phyloP scores from a whole-genome alignment of 2,797 vertebrate genomes.

The Myotis planiceps region DNA sequence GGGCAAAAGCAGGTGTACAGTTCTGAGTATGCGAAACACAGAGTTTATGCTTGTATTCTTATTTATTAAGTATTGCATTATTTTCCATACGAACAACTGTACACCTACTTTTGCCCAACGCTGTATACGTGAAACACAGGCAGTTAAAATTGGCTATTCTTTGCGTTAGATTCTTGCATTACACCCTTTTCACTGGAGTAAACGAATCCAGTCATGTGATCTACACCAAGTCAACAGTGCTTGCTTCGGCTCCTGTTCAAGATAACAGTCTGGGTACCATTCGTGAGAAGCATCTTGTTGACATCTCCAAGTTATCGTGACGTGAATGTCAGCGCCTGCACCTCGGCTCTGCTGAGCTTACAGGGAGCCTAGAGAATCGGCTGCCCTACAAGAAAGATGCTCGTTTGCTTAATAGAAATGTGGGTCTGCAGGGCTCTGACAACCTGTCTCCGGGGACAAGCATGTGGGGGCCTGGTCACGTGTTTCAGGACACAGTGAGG shows the following conservation, averaged over 20 bases:
- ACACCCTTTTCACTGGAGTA: neutral
- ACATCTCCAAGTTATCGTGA: neutral
- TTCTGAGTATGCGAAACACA: neutral
- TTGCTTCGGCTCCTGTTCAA: neutral
- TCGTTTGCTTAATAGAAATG: neutral
- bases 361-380: neutral
- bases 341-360: neutral
- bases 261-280: neutral
- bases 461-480: neutral
- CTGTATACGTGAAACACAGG: neutral
- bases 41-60: neutral
- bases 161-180: neutral
- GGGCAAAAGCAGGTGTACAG: neutral
- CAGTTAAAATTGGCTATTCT: neutral
- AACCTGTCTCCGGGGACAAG: neutral
- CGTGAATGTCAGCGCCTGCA: neutral
- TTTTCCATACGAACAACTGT: accelerated
- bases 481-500: neutral
- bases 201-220: neutral
- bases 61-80: too few species aligned
- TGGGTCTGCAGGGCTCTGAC: neutral
- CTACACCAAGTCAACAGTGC: neutral
- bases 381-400: neutral
- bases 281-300: neutral
- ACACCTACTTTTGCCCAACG: neutral